These are phyloP conservation scores for Hololepta plana DNA, from an alignment of 2,888 invertebrate species.

Conservation along the genomic window DNA sequence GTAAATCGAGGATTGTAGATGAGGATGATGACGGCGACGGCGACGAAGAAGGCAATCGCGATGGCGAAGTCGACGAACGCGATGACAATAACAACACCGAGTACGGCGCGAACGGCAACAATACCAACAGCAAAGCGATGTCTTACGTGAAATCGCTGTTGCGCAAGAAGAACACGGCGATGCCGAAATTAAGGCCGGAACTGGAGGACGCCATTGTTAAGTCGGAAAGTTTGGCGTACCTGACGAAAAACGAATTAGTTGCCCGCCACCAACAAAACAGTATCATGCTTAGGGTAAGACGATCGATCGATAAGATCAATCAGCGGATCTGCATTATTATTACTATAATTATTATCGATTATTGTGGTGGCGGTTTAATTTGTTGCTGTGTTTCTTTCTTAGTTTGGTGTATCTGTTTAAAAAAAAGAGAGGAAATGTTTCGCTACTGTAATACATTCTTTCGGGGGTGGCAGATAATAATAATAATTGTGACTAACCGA, in stretches of 20 bases:
- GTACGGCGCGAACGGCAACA: too few species aligned
- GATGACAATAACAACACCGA: too few species aligned
- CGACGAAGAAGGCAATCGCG: constrained; percentile 3
- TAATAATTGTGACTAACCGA: too few species aligned
- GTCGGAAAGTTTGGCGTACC: constrained; percentile 31
- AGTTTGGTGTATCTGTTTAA: too few species aligned
- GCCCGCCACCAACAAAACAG: constrained; percentile 31
- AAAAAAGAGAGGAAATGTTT: too few species aligned
- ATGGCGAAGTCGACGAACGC: too few species aligned
- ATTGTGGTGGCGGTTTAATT: constrained; percentile 11
- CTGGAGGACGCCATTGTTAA: constrained; percentile 31
- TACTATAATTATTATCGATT: too few species aligned
- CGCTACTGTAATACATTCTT: too few species aligned
- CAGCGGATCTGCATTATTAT: too few species aligned
- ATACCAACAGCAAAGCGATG: too few species aligned
- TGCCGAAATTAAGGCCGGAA: constrained; percentile 27
- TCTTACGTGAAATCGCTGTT: constrained; percentile 22
- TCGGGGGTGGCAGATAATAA: too few species aligned
- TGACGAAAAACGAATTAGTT: constrained; percentile 30
- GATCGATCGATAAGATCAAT: too few species aligned
- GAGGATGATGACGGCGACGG: constrained; percentile 7
- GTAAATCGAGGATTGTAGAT: constrained; percentile 5
- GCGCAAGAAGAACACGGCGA: constrained; percentile 20
- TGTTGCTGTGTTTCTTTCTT: constrained; percentile 11
- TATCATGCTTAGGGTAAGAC: constrained; percentile 32